These are phyloP conservation scores for Ascaphus truei DNA, from an alignment of 2,113 vertebrate genomes.

Conservation along the genomic window DNA sequence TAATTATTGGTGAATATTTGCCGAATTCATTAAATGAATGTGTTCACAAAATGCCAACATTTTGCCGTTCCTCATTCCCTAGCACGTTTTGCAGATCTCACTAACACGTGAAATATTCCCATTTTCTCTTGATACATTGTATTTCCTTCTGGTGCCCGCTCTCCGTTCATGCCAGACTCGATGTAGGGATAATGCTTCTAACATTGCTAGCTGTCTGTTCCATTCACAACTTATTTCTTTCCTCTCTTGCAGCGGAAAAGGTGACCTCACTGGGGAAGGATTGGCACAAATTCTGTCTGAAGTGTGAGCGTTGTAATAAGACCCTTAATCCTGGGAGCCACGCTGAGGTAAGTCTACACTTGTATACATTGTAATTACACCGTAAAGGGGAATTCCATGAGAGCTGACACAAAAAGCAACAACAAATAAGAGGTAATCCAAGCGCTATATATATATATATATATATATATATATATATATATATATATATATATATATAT, in stretches of 20 bases:
- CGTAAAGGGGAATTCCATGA: background rate
- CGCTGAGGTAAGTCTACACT: constrained; percentile 74
- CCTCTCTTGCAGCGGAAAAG: constrained; percentile 65
- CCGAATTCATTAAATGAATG: no score
- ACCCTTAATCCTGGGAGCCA: constrained; percentile 85
- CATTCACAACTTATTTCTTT: background rate
- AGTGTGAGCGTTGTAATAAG: constrained; percentile 90
- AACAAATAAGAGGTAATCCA: no score
- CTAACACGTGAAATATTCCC: no score
- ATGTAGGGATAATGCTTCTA: background rate
- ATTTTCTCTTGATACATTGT: no score
- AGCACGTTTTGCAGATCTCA: no score
- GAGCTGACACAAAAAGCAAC: background rate
- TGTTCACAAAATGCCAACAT: no score
- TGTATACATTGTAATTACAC: background rate
- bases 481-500: no score
- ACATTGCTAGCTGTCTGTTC: background rate
- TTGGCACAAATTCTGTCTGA: constrained; percentile 94
- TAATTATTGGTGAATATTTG: no score
- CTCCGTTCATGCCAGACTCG: background rate
- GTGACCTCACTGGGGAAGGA: constrained; percentile 90
- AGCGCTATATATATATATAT: no score
- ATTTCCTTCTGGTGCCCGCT: no score
- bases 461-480: no score
- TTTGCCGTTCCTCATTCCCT: no score